Conservation (phyloP, 2,113 vertebrate species). For the Litocranius walleri region DNA sequence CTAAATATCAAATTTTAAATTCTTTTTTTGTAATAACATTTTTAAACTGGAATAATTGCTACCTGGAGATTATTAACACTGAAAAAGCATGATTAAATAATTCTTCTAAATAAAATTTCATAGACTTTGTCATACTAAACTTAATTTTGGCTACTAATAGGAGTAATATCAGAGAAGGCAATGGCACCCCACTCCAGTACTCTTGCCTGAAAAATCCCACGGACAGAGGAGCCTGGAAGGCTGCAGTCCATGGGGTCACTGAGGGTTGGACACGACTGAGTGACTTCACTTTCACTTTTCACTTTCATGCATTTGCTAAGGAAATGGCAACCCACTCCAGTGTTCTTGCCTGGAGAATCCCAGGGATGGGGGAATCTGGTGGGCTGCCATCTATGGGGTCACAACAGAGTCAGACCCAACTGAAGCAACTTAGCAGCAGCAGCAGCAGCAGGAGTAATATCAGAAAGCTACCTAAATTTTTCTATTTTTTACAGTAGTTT, state of each 20-base stretch:
- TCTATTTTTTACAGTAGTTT: neutral
- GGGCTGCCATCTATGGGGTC: too few relatives aligned
- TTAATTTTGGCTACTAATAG: neutral
- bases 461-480: neutral
- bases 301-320: too few relatives aligned
- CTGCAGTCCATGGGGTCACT: too few relatives aligned
- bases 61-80: neutral
- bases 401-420: too few relatives aligned
- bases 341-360: too few relatives aligned
- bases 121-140: neutral
- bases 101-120: neutral
- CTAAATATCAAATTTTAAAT: neutral
- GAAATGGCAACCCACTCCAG: too few relatives aligned
- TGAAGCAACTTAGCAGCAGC: too few relatives aligned
- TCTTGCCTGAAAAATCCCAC: too few relatives aligned
- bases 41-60: neutral
- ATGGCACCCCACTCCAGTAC: too few relatives aligned
- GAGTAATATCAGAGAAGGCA: neutral
- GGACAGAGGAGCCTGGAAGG: too few relatives aligned
- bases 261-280: fast-evolving
- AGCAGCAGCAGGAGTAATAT: neutral
- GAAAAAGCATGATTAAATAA: neutral
- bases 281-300: too few relatives aligned
- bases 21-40: neutral
- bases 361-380: too few relatives aligned